phyloP scores from a whole-genome alignment of 2,888 invertebrate genomes.

The Hipparchia sbordonii region DNA sequence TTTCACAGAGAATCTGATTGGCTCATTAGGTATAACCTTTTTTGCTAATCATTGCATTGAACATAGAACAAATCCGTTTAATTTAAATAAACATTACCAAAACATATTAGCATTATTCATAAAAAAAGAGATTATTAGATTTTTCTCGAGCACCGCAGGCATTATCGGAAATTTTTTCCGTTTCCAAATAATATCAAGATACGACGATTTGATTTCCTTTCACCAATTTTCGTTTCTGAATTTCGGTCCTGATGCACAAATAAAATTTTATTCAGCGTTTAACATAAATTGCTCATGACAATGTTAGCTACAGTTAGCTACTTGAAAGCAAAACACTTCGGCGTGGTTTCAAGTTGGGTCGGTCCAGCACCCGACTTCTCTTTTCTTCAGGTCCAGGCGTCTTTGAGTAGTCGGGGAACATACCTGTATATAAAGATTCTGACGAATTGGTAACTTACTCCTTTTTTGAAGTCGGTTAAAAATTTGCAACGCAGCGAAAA shows the following conservation, averaged over 20 bases:
- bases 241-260: not conserved
- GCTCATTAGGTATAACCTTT: too few relatives aligned
- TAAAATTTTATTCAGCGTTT: not conserved
- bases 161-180: constrained; percentile 10
- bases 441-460: too few relatives aligned
- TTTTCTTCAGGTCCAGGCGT: too few relatives aligned
- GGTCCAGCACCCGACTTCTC: not conserved
- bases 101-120: not conserved
- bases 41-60: too few relatives aligned
- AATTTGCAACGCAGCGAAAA: too few relatives aligned
- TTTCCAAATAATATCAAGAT: constrained; percentile 15
- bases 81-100: not conserved
- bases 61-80: not conserved
- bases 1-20: too few relatives aligned
- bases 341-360: not conserved
- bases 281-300: not conserved
- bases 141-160: not conserved
- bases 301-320: not conserved
- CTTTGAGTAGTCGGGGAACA: too few relatives aligned
- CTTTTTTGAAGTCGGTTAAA: too few relatives aligned
- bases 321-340: not conserved
- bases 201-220: constrained; percentile 16
- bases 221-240: constrained; percentile 11
- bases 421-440: too few relatives aligned
- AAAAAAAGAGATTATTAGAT: not conserved